Base-by-base conservation (phyloP, 2,797 vertebrate genomes). In the Triplophysa bombifrons region DNA sequence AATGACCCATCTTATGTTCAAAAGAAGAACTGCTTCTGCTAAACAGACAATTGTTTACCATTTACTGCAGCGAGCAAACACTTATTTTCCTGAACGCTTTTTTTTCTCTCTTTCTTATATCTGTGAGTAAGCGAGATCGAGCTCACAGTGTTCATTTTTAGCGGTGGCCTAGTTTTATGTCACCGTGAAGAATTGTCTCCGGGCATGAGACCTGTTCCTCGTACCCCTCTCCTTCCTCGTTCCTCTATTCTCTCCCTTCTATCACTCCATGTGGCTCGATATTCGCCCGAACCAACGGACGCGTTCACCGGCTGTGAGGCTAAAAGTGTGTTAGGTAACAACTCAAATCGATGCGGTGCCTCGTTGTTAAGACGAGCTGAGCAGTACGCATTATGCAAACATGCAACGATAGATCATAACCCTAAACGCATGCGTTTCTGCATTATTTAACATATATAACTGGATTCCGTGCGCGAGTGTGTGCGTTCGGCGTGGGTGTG, bases 121-220 rank as follows among this genome's bases (percentile, higher is more conserved):
- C 74, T 78, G 74, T 58, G 78, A 73, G 75, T 64, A 77, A 60
- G 55, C 65, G 63, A 70, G 66, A 78, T 72, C 30, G 44, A 50
- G 75, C 74, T 80, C 41, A 48, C 60, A 72, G 66, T 65, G 72
- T 80, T 78, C 75, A 84, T 80, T 80, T 80, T 81, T 84, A 78
- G 82, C 78, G 38, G 30, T 84, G 82, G 74, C 82, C 82, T 84
- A 84, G 71, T 84, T 84, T 65, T 78, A 55, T 70, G 65, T 81
- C 56, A 81, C 78, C 78, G 61, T 84, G 69, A 81, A 77, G 80
- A 84, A 77, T 76, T 55, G 63, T 81, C 82, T 78, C 56, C 51
- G 61, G 79, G 67, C 79, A 81, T 67, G 69, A 73, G 38, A 60
- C 74, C 75, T 76, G 61, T 70, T 84, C 74, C 63, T 55, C 25